These are phyloP conservation scores for Acanthoscelides obtectus DNA, from an alignment of 2,888 invertebrate genomes.

Conservation along the genomic window DNA sequence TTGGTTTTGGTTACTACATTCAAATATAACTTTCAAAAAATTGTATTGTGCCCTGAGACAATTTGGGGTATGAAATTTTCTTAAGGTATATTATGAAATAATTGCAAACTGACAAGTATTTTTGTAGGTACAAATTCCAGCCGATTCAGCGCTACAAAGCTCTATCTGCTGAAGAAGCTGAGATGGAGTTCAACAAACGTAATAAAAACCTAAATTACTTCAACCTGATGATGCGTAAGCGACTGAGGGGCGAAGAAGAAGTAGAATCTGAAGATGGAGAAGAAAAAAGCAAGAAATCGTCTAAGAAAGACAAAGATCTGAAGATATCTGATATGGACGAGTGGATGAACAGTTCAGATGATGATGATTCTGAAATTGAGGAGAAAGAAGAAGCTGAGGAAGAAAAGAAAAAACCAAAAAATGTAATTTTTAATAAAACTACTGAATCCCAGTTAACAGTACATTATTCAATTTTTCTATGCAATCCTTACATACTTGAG, in stretches of 20 bases:
- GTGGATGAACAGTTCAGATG: conserved; percentile 78
- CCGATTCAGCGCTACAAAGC: conserved; percentile 89
- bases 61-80: no score
- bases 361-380: conserved; percentile 71
- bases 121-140: conserved; percentile 76
- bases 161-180: conserved; percentile 95
- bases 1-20: no score
- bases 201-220: conserved; percentile 96
- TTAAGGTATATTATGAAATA: no score
- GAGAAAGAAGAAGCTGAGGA: conserved; percentile 62
- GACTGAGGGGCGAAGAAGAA: conserved; percentile 56
- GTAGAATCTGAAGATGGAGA: conserved; percentile 28
- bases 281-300: conserved; percentile 28
- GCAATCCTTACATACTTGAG: no score
- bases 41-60: no score
- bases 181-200: conserved; percentile 91
- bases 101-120: no score
- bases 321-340: conserved; percentile 94
- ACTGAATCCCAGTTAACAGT: no score
- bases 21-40: no score
- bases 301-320: conserved; percentile 52
- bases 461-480: no score
- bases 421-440: no score
- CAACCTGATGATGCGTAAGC: conserved; percentile 87
- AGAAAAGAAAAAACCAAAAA: conserved; percentile 60